phyloP scores from a whole-genome alignment of 2,797 vertebrate species.

The Simalia tracyae region DNA sequence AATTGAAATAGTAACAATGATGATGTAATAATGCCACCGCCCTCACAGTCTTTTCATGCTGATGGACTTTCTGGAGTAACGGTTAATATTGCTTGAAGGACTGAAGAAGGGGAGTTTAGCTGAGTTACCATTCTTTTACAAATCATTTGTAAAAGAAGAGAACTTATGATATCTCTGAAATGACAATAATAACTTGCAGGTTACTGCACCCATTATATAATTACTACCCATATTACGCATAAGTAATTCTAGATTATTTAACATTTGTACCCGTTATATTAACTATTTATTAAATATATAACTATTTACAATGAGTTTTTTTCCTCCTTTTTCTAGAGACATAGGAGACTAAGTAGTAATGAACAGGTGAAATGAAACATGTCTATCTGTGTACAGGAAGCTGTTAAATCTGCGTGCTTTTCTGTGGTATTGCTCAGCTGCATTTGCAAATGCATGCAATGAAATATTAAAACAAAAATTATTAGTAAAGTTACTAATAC shows the following conservation, averaged over 20 bases:
- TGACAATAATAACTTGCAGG: background rate
- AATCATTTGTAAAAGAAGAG: background rate
- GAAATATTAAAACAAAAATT: background rate
- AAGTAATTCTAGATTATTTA: background rate
- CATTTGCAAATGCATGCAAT: background rate
- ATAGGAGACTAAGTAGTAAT: conserved; percentile 22
- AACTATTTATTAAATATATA: background rate
- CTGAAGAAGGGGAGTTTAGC: background rate
- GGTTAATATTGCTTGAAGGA: background rate
- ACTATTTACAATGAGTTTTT: background rate
- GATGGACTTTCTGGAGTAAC: background rate
- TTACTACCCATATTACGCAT: background rate
- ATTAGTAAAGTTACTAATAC: conserved; percentile 7
- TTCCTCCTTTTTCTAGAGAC: conserved; percentile 15
- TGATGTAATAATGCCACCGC: background rate
- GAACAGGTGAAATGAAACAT: conserved; percentile 29
- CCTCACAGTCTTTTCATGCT: background rate
- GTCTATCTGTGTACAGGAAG: background rate
- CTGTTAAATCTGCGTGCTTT: conserved; percentile 13
- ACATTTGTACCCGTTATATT: background rate
- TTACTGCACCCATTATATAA: background rate
- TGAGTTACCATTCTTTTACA: background rate
- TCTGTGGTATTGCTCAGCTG: background rate
- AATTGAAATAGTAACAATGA: background rate
- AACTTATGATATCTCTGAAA: background rate